Evolutionary conservation across 1,140 invertebrate genomes (phyloP), one percentile per base, ranked within the genome.

Genomic region (Adoxophyes honmai): DNA sequence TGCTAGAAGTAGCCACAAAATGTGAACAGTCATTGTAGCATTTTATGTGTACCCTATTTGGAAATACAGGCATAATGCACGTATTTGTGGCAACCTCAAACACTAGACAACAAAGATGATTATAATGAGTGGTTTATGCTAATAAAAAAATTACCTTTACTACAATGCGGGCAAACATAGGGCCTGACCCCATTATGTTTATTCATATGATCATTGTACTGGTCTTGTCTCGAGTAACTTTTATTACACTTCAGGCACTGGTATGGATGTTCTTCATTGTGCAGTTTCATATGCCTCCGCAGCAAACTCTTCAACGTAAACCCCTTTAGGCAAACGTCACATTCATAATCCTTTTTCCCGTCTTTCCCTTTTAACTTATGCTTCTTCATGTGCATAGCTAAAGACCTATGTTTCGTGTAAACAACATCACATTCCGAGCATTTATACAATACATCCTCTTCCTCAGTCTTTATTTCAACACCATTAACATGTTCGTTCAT

Each of bases 81-180:
- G n/a, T n/a, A n/a, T n/a, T n/a, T n/a, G n/a, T n/a, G n/a, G n/a
- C n/a, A n/a, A n/a, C n/a, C n/a, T n/a, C n/a, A n/a, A n/a, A n/a
- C n/a, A n/a, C n/a, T n/a, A n/a, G n/a, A n/a, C n/a, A n/a, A n/a
- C n/a, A n/a, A n/a, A n/a, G n/a, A n/a, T n/a, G 58, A 60, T 57
- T 54, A 10, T 53, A 9, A 51, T 34, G 48, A 55, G 51, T 28
- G 35, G 21, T 28, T 28, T 2, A 28, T 28, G 21, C 21, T 28
- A 36, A 37, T 36, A 62, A 39, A 28, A 52, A n/a, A 42, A 42
- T 55, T 76, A 92, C 91, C 90, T 90, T 92, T 92, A 42, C 78
- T 78, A 72, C 91, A 92, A 64, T 90, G 89, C 28, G 86, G 78
- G 73, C 92, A 93, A n/a, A 89, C 74, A 73, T 93, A 89, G 8